A percentile compares a stretch with the other conserved stretches of the same genome.
Evolutionary conservation across 2,113 vertebrate species (phyloP).

Genomic region (Rhynchomys soricoides): DNA sequence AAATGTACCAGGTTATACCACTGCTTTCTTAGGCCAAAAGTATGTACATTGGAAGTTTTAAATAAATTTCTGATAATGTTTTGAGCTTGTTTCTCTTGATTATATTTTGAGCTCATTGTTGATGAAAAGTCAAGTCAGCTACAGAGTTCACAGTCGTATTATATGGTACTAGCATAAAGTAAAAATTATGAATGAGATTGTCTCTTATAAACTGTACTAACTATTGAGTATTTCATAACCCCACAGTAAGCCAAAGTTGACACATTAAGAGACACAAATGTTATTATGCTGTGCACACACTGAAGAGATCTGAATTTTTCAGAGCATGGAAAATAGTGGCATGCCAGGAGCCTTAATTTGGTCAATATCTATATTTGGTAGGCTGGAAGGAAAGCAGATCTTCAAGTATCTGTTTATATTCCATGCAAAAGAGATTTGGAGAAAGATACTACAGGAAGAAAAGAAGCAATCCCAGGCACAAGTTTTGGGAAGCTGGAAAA

Average conservation of each 20-base stretch:
- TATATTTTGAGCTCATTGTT: neutral
- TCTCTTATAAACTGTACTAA: slow-evolving; percentile 25
- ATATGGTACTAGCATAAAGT: neutral
- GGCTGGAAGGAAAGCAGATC: neutral
- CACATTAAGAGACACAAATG: slow-evolving; percentile 46
- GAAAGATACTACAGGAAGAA: slow-evolving; percentile 49
- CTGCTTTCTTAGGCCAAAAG: neutral
- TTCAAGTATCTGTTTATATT: slow-evolving; percentile 44
- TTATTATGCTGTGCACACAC: slow-evolving; percentile 36
- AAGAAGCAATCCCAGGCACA: slow-evolving; percentile 40
- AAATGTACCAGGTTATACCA: neutral
- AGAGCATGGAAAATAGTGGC: slow-evolving; percentile 15
- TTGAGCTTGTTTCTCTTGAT: slow-evolving; percentile 16
- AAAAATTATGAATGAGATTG: slow-evolving; percentile 58
- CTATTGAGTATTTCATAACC: slow-evolving; percentile 18
- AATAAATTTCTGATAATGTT: neutral
- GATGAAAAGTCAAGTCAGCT: neutral
- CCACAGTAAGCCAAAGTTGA: slow-evolving; percentile 46
- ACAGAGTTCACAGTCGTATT: neutral
- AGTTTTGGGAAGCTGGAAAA: slow-evolving; percentile 57
- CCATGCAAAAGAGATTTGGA: slow-evolving; percentile 47
- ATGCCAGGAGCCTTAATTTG: slow-evolving; percentile 46
- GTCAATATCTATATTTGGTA: slow-evolving; percentile 59
- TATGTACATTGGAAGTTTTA: neutral
- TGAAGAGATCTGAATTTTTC: slow-evolving; percentile 25